Evolutionary conservation across 1,140 invertebrate genomes (phyloP).

Genomic region (Drosophila asahinai): DNA sequence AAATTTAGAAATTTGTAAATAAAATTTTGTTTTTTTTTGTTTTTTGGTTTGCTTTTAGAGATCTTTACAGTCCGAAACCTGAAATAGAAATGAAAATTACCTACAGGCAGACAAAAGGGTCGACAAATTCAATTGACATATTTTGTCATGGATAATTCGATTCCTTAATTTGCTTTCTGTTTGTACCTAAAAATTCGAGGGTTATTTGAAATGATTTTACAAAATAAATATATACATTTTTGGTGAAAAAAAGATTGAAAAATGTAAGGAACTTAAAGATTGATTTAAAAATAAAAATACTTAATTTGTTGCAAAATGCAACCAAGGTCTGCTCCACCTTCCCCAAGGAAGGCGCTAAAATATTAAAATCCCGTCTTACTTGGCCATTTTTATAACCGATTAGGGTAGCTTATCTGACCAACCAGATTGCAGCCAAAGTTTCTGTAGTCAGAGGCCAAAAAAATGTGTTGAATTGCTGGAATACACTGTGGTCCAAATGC

Average conservation of each 20-base stretch:
- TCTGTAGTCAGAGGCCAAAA: conserved; percentile 14
- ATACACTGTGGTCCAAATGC: conserved; percentile 2
- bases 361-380: conserved; percentile 17
- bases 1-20: conserved; percentile 27
- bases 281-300: too few relatives aligned
- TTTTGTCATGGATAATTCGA: conserved; percentile 37
- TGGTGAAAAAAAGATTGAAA: too few relatives aligned
- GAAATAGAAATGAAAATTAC: conserved; percentile 20
- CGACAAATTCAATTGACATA: not conserved
- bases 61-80: conserved; percentile 59
- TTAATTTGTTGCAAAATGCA: conserved; percentile 2
- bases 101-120: accelerated
- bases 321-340: not conserved
- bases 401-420: conserved; percentile 59
- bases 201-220: too few relatives aligned
- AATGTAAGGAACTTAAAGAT: too few relatives aligned
- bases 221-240: too few relatives aligned
- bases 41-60: conserved; percentile 14
- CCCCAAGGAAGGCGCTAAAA: not conserved
- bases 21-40: conserved; percentile 38
- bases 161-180: not conserved
- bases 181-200: not conserved
- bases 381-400: conserved; percentile 38
- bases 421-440: conserved; percentile 60
- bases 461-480: conserved; percentile 40